Evolutionary conservation across 2,888 invertebrate species (phyloP).

Genomic region (Acrocyrtus sp.): DNA sequence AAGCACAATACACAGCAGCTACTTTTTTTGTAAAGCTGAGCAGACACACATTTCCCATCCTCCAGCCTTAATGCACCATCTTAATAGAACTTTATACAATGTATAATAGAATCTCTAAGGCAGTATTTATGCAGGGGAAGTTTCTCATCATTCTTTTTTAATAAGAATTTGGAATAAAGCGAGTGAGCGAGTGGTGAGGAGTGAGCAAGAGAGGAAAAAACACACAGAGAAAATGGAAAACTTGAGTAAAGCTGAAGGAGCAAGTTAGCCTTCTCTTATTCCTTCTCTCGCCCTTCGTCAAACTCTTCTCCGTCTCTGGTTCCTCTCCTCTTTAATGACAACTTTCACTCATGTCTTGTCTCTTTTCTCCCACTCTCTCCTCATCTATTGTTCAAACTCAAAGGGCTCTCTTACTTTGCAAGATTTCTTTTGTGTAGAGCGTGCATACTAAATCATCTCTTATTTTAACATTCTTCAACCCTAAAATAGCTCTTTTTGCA

Average conservation of each 20-base stretch:
- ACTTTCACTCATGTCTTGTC: slow-evolving; percentile 32
- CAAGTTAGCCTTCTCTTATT: slow-evolving; percentile 24
- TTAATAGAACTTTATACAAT: background rate
- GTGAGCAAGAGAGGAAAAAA: background rate
- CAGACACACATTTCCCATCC: background rate
- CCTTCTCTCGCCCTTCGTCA: background rate
- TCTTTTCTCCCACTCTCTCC: background rate
- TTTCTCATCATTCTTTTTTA: slow-evolving; percentile 28
- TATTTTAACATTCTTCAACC: slow-evolving; percentile 26
- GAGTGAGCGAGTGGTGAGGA: background rate
- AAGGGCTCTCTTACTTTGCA: slow-evolving; percentile 29
- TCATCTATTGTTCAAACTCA: slow-evolving; percentile 32
- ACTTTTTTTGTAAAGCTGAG: background rate
- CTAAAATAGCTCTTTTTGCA: slow-evolving; percentile 23
- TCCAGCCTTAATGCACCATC: background rate
- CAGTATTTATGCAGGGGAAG: background rate
- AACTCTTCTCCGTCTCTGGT: slow-evolving; percentile 11
- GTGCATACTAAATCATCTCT: slow-evolving; percentile 40
- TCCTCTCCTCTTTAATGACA: slow-evolving; percentile 32
- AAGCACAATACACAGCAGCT: background rate
- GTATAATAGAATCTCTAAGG: background rate
- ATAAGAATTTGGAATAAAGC: slow-evolving; percentile 42
- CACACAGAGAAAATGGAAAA: background rate
- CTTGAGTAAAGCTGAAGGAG: slow-evolving; percentile 17
- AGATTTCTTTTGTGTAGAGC: slow-evolving; percentile 36